Evolutionary conservation across 2,888 invertebrate species (phyloP).

Genomic region (Amiota minor): DNA sequence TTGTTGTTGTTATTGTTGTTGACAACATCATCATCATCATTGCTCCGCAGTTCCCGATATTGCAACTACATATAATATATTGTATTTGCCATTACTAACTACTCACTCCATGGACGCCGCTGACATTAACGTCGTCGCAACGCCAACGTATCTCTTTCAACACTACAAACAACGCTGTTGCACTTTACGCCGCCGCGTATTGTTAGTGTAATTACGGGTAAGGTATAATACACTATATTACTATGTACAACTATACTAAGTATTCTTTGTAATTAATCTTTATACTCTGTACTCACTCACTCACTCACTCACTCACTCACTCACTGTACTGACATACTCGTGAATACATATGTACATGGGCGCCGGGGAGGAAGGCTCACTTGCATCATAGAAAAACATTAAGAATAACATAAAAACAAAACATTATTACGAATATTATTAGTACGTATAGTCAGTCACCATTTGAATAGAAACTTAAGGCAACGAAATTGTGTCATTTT

Average conservation of each 20-base stretch:
- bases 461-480: no score
- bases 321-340: no score
- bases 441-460: no score
- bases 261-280: constrained; percentile 62
- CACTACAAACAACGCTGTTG: background rate
- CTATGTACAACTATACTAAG: constrained; percentile 50
- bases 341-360: no score
- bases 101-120: constrained; percentile 19
- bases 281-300: constrained; percentile 14
- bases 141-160: background rate
- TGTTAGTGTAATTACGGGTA: constrained; percentile 63
- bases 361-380: no score
- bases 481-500: no score
- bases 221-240: constrained; percentile 45
- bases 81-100: background rate
- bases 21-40: constrained; percentile 23
- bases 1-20: constrained; percentile 34
- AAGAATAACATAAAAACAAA: no score
- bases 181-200: constrained; percentile 36
- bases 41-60: background rate
- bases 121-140: constrained; percentile 16
- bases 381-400: no score
- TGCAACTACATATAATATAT: no score
- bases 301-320: no score
- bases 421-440: no score